Evolutionary conservation across 2,113 vertebrate species (phyloP), one percentile per base, ranked within the genome.

Genomic region (Ameiurus melas): DNA sequence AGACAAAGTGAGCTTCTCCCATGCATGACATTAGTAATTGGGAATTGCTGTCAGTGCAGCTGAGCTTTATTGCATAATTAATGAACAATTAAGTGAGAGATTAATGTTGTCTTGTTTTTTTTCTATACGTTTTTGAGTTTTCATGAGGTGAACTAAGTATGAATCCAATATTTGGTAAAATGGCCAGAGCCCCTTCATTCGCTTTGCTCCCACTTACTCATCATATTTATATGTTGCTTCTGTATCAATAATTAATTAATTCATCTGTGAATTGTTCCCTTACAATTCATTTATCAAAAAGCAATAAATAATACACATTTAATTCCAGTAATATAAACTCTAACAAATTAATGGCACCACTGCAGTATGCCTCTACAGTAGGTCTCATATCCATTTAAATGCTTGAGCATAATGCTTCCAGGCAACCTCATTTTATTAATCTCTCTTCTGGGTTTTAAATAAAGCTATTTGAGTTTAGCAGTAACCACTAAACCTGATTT

Each of bases 51-150:
- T 95, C 96, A 95, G 94, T 95, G 96, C 96, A 96, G 95, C 88
- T 0, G 68, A 97, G 97, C 98, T 98, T 96, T 96, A 98, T 96
- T 94, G 93, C 89, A 95, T 95, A 96, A 97, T 97, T 97, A 97
- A 96, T 95, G 93, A 95, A 95, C 96, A 97, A 98, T 98, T 97
- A 97, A 93, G 92, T 92, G 91, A 90, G 91, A 95, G 92, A 94
- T 95, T 92, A 93, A 90, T 73, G 75, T 84, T 78, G 90, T 91
- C 89, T 89, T 91, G 80, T 92, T 89, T 91, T 75, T 92, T 91
- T 93, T 85, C 55, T 43, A 55, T 25, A 53, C 85, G 39, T 90
- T 91, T 89, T 87, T 33, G 43, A 87, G 55, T 83, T 89, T 85
- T 75, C 62, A 83, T 87, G 86, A 79, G 70, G 36, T 57, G 36